Percentiles rank a stretch among this genome's conserved stretches.
These are phyloP conservation scores for Pterocles orientalis DNA, from an alignment of 2,113 vertebrate genomes.

Conservation along the genomic window DNA sequence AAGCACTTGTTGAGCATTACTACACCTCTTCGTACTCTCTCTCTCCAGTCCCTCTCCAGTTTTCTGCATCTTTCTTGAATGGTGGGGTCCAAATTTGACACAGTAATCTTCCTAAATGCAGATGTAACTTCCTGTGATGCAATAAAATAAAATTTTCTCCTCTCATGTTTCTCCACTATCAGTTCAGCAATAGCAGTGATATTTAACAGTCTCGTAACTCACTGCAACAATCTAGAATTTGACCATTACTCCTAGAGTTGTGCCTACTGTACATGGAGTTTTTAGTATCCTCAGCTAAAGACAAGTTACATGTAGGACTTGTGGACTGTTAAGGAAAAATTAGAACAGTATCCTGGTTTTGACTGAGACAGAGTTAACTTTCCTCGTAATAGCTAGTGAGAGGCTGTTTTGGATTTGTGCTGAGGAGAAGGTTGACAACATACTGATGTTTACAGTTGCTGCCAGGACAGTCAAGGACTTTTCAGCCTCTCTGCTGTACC, in stretches of 20 bases:
- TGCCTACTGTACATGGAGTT: neutral
- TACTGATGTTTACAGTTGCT: too few relatives aligned
- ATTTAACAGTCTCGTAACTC: neutral
- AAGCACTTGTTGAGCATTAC: neutral
- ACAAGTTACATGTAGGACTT: neutral
- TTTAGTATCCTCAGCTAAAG: neutral
- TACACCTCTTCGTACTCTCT: neutral
- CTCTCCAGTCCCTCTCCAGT: neutral
- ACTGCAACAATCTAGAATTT: neutral
- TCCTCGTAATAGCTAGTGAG: too few relatives aligned
- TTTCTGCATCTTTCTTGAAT: neutral
- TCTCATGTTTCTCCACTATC: neutral
- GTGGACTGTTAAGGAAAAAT: neutral
- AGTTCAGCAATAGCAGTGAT: neutral
- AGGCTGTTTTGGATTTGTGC: too few relatives aligned
- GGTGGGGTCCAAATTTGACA: neutral
- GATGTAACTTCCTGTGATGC: neutral
- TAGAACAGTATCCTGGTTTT: too few relatives aligned
- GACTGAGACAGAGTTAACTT: too few relatives aligned
- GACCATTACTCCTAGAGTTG: neutral
- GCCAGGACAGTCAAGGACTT: too few relatives aligned
- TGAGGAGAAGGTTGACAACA: too few relatives aligned
- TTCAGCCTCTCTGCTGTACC: too few relatives aligned
- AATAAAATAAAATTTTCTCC: neutral
- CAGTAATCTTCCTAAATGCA: neutral